Percentiles rank a stretch among this genome's conserved stretches.
Conservation (phyloP, 2,113 vertebrate species). For the Phylloscopus whistleri region DNA sequence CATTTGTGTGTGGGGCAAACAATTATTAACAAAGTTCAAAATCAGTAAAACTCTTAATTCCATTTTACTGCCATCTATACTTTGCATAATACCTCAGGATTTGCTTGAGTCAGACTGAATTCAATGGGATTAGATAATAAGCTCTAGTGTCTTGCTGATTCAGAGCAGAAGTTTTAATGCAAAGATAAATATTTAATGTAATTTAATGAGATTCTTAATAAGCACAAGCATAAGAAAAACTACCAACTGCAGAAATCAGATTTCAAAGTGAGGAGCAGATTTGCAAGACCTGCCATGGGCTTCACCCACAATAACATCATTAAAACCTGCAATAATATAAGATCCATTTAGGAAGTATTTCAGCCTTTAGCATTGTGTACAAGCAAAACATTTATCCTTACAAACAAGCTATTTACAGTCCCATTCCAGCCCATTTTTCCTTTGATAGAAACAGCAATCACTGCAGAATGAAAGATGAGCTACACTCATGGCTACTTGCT, state of each 20-base stretch:
- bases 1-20: neutral
- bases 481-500: neutral
- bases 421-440: neutral
- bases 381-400: neutral
- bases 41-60: neutral
- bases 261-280: neutral
- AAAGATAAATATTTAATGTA: conserved; percentile 44
- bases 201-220: neutral
- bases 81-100: neutral
- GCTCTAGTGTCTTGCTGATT: neutral
- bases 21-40: neutral
- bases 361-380: neutral
- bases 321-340: neutral
- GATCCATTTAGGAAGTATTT: neutral
- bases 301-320: neutral
- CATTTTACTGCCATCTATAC: neutral
- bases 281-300: neutral
- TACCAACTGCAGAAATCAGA: neutral
- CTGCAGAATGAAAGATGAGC: neutral
- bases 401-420: neutral
- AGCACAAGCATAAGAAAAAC: neutral
- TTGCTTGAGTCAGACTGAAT: neutral
- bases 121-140: neutral
- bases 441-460: neutral
- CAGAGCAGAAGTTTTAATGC: neutral